These are phyloP conservation scores for Porites cylindrica DNA, from an alignment of 92 coral and sea anemone species.

Conservation along the genomic window DNA sequence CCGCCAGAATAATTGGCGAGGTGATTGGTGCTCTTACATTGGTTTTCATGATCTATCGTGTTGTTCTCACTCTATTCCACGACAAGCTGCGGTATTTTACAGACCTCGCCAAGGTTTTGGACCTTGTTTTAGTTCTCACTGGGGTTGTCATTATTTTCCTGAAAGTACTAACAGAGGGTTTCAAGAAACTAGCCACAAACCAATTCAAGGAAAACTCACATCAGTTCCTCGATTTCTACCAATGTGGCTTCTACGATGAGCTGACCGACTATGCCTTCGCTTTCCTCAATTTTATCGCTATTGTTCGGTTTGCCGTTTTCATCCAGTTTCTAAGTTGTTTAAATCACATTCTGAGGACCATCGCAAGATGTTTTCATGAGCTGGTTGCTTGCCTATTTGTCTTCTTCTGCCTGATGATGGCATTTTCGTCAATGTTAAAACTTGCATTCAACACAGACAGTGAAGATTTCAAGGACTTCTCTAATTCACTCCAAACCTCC, in stretches of 20 bases:
- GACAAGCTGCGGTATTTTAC: slow-evolving; percentile 52
- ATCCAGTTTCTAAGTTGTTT: slow-evolving; percentile 56
- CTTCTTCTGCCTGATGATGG: slow-evolving; percentile 58
- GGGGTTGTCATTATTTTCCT: slow-evolving; percentile 51
- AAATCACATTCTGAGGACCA: slow-evolving; percentile 44
- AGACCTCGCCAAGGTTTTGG: slow-evolving; percentile 52
- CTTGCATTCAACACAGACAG: slow-evolving; percentile 61
- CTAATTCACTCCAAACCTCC: slow-evolving; percentile 44
- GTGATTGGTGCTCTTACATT: slow-evolving; percentile 41
- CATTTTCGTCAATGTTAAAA: slow-evolving; percentile 60
- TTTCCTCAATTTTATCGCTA: slow-evolving; percentile 67
- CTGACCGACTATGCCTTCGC: slow-evolving; percentile 59
- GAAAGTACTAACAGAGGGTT: slow-evolving; percentile 50
- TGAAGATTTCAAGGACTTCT: slow-evolving; percentile 69
- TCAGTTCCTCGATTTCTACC: slow-evolving; percentile 61
- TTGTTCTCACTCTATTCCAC: slow-evolving; percentile 47
- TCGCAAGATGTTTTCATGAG: slow-evolving; percentile 50
- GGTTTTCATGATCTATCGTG: slow-evolving; percentile 60
- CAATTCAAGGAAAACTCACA: slow-evolving; percentile 46
- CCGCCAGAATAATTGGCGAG: slow-evolving; percentile 45
- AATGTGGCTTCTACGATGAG: slow-evolving; percentile 59
- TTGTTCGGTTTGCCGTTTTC: slow-evolving; percentile 66
- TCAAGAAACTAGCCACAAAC: slow-evolving; percentile 47
- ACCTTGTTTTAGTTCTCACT: slow-evolving; percentile 49
- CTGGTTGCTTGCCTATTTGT: slow-evolving; percentile 50